A percentile compares a stretch with the other conserved stretches of the same genome.
Evolutionary conservation across 2,113 vertebrate species (phyloP).

Genomic region (Talpa occidentalis): DNA sequence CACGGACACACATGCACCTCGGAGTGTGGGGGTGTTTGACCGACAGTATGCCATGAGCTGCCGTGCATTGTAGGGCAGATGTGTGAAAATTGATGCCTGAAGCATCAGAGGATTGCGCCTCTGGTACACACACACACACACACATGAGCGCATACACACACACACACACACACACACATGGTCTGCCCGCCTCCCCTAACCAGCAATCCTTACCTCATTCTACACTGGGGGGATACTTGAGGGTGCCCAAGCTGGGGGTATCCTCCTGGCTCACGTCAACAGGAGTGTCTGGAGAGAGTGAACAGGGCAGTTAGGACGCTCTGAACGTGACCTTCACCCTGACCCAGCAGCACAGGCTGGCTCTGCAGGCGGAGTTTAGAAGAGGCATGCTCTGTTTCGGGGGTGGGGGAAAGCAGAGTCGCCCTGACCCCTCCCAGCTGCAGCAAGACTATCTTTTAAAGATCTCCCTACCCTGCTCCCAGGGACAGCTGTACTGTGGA

Average conservation of each 20-base stretch:
- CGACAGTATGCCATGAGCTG: background rate
- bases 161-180: background rate
- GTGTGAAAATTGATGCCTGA: background rate
- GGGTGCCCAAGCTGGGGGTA: background rate
- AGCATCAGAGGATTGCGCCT: background rate
- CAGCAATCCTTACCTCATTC: constrained; percentile 76
- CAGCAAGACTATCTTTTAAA: background rate
- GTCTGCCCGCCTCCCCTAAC: background rate
- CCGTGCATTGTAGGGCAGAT: background rate
- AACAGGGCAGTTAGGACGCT: constrained; percentile 3
- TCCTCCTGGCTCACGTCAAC: constrained; percentile 63
- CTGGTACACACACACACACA: background rate
- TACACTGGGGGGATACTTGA: constrained; percentile 57
- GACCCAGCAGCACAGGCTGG: background rate
- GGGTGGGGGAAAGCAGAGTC: background rate
- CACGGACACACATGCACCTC: background rate
- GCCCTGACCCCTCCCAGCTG: background rate
- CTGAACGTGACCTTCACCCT: background rate
- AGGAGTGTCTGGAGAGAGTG: constrained; percentile 58
- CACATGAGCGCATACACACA: too few relatives aligned
- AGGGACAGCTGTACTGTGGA: background rate
- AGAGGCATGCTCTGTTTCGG: background rate
- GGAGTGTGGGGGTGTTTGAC: too few relatives aligned
- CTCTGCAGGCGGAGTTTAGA: background rate
- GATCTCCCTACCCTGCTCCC: background rate